Conservation (phyloP, 2,113 vertebrate species). For the Tupaia tana region DNA sequence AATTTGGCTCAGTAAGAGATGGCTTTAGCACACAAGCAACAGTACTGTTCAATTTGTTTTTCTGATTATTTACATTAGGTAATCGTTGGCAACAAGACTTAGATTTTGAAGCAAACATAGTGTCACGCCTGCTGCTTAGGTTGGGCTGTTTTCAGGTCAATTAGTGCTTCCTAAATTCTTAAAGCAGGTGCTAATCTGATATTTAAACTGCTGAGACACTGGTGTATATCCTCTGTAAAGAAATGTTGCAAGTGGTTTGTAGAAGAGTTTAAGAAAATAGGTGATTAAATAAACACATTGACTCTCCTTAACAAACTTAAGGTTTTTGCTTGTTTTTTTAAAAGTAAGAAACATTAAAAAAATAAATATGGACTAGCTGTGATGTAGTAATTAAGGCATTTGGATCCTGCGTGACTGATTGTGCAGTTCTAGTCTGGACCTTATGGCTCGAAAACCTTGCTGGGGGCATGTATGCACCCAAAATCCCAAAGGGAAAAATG, state of each 20-base stretch:
- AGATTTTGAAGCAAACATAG: constrained; percentile 51
- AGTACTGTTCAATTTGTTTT: constrained; percentile 63
- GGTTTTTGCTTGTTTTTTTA: neutral
- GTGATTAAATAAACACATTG: constrained; percentile 18
- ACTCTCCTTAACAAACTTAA: neutral
- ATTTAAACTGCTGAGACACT: constrained; percentile 58
- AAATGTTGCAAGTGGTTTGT: neutral
- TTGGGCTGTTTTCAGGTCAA: constrained; percentile 75
- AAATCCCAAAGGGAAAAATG: too few relatives aligned
- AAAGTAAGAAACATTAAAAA: neutral
- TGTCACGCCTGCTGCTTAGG: constrained; percentile 54
- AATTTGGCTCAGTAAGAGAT: constrained; percentile 66
- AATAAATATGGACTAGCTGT: too few relatives aligned
- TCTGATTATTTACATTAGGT: constrained; percentile 68
- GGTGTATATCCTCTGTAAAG: constrained; percentile 46
- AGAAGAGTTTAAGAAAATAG: neutral
- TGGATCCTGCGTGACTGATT: too few relatives aligned
- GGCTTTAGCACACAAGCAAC: constrained; percentile 40
- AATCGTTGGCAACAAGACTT: constrained; percentile 37
- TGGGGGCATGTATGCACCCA: too few relatives aligned
- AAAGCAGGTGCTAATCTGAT: constrained; percentile 66
- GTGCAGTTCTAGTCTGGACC: too few relatives aligned
- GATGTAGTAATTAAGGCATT: too few relatives aligned
- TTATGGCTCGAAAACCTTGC: too few relatives aligned
- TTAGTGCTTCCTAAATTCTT: constrained; percentile 68